A percentile compares a stretch with the other conserved stretches of the same genome.
Evolutionary conservation across 2,888 invertebrate genomes (phyloP).

Genomic region (Drosophila macrothrix): DNA sequence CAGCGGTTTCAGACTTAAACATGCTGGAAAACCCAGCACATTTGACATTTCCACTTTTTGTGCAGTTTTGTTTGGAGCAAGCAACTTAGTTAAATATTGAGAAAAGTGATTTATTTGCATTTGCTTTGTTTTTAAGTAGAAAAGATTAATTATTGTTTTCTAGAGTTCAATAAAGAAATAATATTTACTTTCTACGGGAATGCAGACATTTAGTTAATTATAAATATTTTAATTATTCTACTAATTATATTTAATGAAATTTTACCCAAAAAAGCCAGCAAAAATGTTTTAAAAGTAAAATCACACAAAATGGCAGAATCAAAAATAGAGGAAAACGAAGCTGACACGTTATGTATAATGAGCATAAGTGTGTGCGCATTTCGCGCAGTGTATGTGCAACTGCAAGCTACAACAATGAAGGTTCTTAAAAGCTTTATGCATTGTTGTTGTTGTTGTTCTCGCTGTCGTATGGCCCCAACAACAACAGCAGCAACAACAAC

Average conservation of each 20-base stretch:
- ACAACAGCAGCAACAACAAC: too few relatives aligned
- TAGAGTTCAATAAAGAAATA: background rate
- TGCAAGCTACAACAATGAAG: conserved; percentile 73
- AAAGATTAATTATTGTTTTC: background rate
- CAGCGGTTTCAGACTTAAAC: background rate
- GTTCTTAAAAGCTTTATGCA: conserved; percentile 78
- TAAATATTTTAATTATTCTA: background rate
- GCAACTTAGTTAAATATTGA: background rate
- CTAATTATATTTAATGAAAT: background rate
- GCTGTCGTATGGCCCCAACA: conserved; percentile 42
- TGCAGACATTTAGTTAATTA: background rate
- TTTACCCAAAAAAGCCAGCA: background rate
- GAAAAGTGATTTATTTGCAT: background rate
- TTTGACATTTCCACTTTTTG: too few relatives aligned
- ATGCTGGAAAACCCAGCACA: too few relatives aligned
- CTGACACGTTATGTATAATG: too few relatives aligned
- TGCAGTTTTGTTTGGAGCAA: background rate
- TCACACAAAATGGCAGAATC: background rate
- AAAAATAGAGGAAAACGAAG: background rate
- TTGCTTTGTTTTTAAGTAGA: too few relatives aligned
- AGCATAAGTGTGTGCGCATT: conserved; percentile 6
- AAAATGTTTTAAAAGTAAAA: background rate
- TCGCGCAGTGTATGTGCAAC: conserved; percentile 47
- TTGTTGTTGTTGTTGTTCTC: conserved; percentile 57
- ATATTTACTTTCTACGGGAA: background rate